These are phyloP conservation scores for Acronicta psi DNA, from an alignment of 2,888 invertebrate species.

Conservation along the genomic window DNA sequence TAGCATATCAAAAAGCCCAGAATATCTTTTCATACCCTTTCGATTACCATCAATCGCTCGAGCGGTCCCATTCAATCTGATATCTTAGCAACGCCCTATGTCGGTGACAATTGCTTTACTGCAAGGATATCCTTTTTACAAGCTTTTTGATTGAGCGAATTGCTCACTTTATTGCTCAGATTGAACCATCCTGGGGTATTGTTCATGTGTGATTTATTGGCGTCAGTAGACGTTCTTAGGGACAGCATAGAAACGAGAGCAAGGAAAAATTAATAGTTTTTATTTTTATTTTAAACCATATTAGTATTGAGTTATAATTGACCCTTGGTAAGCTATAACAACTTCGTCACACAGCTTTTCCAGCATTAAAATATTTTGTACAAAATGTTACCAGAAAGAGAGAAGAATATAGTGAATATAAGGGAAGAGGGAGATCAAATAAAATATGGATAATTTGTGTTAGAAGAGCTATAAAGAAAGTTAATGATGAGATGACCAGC, in stretches of 20 bases:
- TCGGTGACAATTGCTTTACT: conserved; percentile 45
- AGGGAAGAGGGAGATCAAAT: no score
- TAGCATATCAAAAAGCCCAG: not conserved
- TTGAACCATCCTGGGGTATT: conserved; percentile 58
- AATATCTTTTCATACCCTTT: conserved; percentile 28
- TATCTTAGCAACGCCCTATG: conserved; percentile 72
- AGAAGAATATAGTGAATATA: no score
- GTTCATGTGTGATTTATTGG: conserved; percentile 37
- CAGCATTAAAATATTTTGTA: no score
- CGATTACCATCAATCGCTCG: conserved; percentile 42
- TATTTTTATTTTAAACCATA: no score
- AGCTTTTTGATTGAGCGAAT: conserved; percentile 71
- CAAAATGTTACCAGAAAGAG: no score
- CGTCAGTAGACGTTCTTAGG: conserved; percentile 14
- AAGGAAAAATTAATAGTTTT: not conserved
- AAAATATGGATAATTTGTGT: no score
- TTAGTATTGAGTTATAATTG: no score
- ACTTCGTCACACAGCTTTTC: no score
- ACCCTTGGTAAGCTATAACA: no score
- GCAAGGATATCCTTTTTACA: conserved; percentile 78
- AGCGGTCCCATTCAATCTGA: conserved; percentile 48
- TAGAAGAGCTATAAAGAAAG: no score
- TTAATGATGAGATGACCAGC: no score
- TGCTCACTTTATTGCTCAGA: conserved; percentile 68
- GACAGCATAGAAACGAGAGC: not conserved